Base-by-base conservation (phyloP, 2,113 vertebrate species). In the Trinectes maculatus region DNA sequence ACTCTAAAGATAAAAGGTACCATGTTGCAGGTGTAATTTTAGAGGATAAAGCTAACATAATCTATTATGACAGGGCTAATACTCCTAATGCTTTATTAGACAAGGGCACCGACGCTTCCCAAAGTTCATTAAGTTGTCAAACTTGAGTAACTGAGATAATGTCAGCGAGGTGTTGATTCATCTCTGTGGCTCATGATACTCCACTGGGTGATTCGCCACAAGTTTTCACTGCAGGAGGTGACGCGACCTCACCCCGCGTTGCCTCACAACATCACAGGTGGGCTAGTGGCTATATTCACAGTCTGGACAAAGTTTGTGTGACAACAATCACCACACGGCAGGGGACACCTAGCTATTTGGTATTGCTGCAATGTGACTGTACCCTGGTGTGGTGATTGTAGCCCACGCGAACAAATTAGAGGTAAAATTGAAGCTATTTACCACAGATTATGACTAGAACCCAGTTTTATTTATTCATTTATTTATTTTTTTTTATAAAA, bases 101-200 rank as follows among this genome's bases (percentile, higher is more conserved):
- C n/a, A 36, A 16, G 16, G 36, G 16, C 33, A 16, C 18, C 7
- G 11, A 18, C 10, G 5, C 21, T 10, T 24, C 15, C n/a, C 8
- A 22, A 43, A 59, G n/a, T 43, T 63, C 18, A 69, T 69, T 56
- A 69, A 63, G 28, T 51, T 76, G 43, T 76, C 24, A 63, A 16
- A 37, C 6, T 22, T 74, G 54, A 66, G 31, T 48, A 61, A 42
- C 69, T 69, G 43, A 51, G 58, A 51, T 19, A 25, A 31, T 43
- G 64, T 48, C 58, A 51, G 57, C 28, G 34, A 63, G 42, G 65
- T 63, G 73, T 70, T 70, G 65, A 77, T 64, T 70, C 58, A 64
- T 31, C 46, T 64, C 64, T 53, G 64, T 52, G 46, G 59, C 39
- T 58, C 59, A 40, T 37, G 53, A 71, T 77, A 46, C 46, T 77